Evolutionary conservation across 2,888 invertebrate genomes (phyloP).

Genomic region (Melangyna quadrimaculata): DNA sequence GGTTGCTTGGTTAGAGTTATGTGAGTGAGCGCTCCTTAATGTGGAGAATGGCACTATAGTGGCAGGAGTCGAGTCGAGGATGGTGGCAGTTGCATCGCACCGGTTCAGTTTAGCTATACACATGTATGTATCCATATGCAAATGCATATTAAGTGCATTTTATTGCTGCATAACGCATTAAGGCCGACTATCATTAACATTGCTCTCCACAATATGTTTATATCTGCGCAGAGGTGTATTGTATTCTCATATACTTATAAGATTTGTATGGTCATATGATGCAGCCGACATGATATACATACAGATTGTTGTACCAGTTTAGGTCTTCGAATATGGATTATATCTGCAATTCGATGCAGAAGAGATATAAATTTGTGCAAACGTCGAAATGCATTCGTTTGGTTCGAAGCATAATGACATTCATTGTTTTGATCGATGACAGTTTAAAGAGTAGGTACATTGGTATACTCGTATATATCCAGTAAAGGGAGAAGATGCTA

Average conservation of each 20-base stretch:
- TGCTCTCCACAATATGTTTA: constrained; percentile 7
- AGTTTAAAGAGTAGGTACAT: constrained; percentile 12
- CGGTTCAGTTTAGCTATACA: constrained; percentile 3
- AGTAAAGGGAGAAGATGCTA: constrained; percentile 17
- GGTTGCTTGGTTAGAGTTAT: constrained; percentile 21
- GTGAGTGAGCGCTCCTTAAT: constrained; percentile 53
- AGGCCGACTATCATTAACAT: constrained; percentile 53
- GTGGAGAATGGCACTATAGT: constrained; percentile 18
- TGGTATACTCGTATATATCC: too few species aligned
- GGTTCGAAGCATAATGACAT: constrained; percentile 44
- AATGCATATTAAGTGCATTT: constrained; percentile 78
- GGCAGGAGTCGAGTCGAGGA: neutral
- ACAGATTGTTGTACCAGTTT: constrained; percentile 20
- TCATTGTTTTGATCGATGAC: constrained; percentile 56
- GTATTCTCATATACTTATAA: neutral
- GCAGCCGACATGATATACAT: neutral
- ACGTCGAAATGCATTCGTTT: constrained; percentile 25
- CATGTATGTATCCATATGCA: constrained; percentile 30
- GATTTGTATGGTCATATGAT: constrained; percentile 12
- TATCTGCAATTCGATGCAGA: constrained; percentile 28
- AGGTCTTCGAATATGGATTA: constrained; percentile 45
- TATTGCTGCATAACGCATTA: constrained; percentile 75
- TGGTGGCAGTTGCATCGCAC: constrained; percentile 25
- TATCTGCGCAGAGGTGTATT: neutral
- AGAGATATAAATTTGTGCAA: constrained; percentile 36